Conservation (phyloP, 2,113 vertebrate species). For the Equus quagga region DNA sequence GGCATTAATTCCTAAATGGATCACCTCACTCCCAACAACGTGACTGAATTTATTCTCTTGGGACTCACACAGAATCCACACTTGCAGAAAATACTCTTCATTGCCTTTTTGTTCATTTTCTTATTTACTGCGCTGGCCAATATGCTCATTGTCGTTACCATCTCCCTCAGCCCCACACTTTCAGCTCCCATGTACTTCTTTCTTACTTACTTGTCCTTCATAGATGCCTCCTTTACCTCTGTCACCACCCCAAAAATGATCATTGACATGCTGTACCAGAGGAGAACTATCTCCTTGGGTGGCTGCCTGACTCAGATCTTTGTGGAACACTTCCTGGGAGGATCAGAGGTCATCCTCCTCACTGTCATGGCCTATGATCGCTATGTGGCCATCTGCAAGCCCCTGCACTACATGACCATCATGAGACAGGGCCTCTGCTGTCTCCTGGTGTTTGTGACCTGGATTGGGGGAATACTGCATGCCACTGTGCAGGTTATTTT, state of each 20-base stretch:
- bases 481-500: slow-evolving; percentile 72
- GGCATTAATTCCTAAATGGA: neutral
- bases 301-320: slow-evolving; percentile 76
- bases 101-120: slow-evolving; percentile 70
- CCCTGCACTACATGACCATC: slow-evolving; percentile 67
- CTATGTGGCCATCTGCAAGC: slow-evolving; percentile 77
- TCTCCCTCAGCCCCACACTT: slow-evolving; percentile 22
- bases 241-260: slow-evolving; percentile 78
- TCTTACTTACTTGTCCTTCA: slow-evolving; percentile 75
- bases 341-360: slow-evolving; percentile 74
- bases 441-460: slow-evolving; percentile 57
- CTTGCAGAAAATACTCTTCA: slow-evolving; percentile 63
- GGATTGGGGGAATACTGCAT: slow-evolving; percentile 65
- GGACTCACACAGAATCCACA: slow-evolving; percentile 66
- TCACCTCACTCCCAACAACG: neutral
- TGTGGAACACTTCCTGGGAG: slow-evolving; percentile 74
- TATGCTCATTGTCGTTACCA: slow-evolving; percentile 40
- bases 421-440: slow-evolving; percentile 57
- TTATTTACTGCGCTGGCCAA: slow-evolving; percentile 59
- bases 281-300: slow-evolving; percentile 60
- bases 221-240: slow-evolving; percentile 77
- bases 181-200: slow-evolving; percentile 80
- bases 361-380: slow-evolving; percentile 73
- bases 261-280: slow-evolving; percentile 49
- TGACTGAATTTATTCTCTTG: slow-evolving; percentile 70